Evolutionary conservation across 2,888 invertebrate genomes (phyloP).

Genomic region (Tachina grossa): DNA sequence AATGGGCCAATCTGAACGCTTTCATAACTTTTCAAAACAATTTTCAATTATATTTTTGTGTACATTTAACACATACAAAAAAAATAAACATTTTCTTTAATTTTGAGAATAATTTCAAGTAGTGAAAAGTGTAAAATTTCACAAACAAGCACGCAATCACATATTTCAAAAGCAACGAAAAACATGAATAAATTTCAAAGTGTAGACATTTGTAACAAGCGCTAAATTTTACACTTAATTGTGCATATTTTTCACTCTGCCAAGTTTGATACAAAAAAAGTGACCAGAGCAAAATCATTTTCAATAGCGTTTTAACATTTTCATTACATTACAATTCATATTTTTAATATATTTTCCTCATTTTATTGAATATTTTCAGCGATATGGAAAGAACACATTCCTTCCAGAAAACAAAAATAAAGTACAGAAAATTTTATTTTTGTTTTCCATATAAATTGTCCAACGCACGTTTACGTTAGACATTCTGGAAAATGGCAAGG

Average conservation of each 20-base stretch:
- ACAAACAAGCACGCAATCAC: neutral
- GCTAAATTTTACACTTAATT: slow-evolving; percentile 34
- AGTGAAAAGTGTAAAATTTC: slow-evolving; percentile 17
- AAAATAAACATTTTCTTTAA: neutral
- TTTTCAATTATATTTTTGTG: neutral
- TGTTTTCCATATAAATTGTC: too few relatives aligned
- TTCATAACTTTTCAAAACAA: slow-evolving; percentile 4
- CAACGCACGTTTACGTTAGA: too few relatives aligned
- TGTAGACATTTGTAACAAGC: slow-evolving; percentile 11
- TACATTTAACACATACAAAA: neutral
- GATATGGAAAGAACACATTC: too few relatives aligned
- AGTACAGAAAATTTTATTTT: too few relatives aligned
- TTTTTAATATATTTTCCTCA: too few relatives aligned
- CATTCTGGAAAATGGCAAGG: too few relatives aligned
- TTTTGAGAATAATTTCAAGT: slow-evolving; percentile 11
- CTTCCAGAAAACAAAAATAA: too few relatives aligned
- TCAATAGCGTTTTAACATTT: too few relatives aligned
- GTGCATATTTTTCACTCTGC: neutral
- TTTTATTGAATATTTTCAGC: too few relatives aligned
- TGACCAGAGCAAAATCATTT: too few relatives aligned
- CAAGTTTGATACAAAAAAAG: neutral
- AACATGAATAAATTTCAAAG: slow-evolving; percentile 27
- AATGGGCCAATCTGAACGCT: slow-evolving; percentile 28
- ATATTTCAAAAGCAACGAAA: neutral
- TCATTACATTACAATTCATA: too few relatives aligned